These are phyloP conservation scores for Philopotamus ludificatus DNA, from an alignment of 1,140 invertebrate species.

Conservation along the genomic window DNA sequence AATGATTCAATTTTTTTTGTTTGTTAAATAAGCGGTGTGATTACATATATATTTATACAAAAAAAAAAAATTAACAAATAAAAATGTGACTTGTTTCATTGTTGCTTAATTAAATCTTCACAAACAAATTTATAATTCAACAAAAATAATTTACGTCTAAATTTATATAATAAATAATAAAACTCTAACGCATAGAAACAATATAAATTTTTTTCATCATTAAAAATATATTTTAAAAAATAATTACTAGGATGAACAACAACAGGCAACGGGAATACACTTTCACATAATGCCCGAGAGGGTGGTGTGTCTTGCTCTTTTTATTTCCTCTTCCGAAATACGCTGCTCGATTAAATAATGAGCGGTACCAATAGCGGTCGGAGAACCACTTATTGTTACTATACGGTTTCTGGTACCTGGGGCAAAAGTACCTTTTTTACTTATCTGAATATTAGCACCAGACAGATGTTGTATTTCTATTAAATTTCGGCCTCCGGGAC, in stretches of 20 bases:
- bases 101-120: neutral
- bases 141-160: neutral
- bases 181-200: neutral
- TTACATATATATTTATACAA: neutral
- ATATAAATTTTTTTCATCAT: neutral
- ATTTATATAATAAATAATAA: neutral
- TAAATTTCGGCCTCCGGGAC: conserved; percentile 90
- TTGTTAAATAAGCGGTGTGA: too few relatives aligned
- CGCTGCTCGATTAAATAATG: conserved; percentile 94
- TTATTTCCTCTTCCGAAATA: conserved; percentile 92
- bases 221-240: neutral
- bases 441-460: conserved; percentile 96
- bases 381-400: conserved; percentile 90
- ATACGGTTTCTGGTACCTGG: conserved; percentile 95
- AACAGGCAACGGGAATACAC: neutral
- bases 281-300: conserved; percentile 68
- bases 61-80: neutral
- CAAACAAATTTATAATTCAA: too few relatives aligned
- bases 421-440: conserved; percentile 96
- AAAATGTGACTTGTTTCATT: neutral
- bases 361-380: conserved; percentile 83
- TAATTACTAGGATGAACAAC: neutral
- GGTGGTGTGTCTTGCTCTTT: conserved; percentile 85
- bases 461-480: conserved; percentile 96
- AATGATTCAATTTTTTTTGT: too few relatives aligned